A percentile compares a stretch with the other conserved stretches of the same genome.
Evolutionary conservation across 2,888 invertebrate genomes (phyloP).

Genomic region (Melipona beecheii): DNA sequence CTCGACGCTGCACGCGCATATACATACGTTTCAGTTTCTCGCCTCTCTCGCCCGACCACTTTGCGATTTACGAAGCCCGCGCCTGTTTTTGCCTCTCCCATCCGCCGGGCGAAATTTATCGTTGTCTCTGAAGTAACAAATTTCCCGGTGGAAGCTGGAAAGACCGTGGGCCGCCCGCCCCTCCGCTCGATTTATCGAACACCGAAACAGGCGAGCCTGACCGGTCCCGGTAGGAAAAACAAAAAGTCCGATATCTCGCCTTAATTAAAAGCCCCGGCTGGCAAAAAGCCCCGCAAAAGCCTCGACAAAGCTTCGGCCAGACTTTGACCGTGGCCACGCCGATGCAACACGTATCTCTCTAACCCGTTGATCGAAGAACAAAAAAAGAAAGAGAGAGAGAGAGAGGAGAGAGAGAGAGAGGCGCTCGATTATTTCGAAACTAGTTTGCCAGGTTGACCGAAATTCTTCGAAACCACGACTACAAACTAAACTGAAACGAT

Average conservation of each 20-base stretch:
- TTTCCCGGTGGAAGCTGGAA: slow-evolving; percentile 3
- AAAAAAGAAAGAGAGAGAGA: neutral
- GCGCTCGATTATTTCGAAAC: neutral
- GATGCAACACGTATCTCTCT: slow-evolving; percentile 41
- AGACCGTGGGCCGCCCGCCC: neutral
- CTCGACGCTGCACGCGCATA: neutral
- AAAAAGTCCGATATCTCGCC: slow-evolving; percentile 51
- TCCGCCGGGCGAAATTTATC: slow-evolving; percentile 8
- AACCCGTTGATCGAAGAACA: neutral
- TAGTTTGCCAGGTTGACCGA: slow-evolving; percentile 15
- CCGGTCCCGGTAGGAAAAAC: slow-evolving; percentile 10
- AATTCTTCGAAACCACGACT: slow-evolving; percentile 26
- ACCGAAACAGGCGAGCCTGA: slow-evolving; percentile 19
- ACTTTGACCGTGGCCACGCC: slow-evolving; percentile 41
- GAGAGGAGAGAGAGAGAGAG: neutral
- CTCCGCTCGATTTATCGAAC: slow-evolving; percentile 47
- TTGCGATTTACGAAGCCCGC: slow-evolving; percentile 11
- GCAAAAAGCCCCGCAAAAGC: slow-evolving; percentile 50
- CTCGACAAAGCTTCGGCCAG: slow-evolving; percentile 41
- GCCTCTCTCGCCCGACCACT: neutral
- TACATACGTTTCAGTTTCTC: neutral
- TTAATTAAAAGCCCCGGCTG: slow-evolving; percentile 55
- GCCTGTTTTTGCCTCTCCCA: slow-evolving; percentile 4
- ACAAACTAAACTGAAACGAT: slow-evolving; percentile 69
- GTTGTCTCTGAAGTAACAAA: slow-evolving; percentile 26